Evolutionary conservation across 2,113 vertebrate species (phyloP).

Genomic region (Scytalopus superciliaris): DNA sequence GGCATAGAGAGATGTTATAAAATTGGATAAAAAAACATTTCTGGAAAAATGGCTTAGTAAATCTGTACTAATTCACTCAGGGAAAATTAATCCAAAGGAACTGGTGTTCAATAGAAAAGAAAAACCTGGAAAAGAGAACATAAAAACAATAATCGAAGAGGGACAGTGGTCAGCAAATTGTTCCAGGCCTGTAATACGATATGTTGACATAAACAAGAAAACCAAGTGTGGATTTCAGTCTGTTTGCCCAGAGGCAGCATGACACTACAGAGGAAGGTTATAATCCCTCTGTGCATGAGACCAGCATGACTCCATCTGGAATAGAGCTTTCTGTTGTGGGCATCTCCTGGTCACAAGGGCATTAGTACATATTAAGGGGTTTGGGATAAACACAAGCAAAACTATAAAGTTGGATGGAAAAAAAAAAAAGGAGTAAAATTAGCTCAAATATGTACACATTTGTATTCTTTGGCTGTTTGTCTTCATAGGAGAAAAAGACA

Average conservation of each 20-base stretch:
- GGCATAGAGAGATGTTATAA: not conserved
- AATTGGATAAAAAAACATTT: not conserved
- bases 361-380: constrained; percentile 6
- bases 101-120: not conserved
- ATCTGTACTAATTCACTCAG: constrained; percentile 22
- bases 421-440: not conserved
- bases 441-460: not conserved
- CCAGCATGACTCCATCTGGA: constrained; percentile 52
- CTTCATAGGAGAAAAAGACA: not conserved
- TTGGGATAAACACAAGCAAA: constrained; percentile 3
- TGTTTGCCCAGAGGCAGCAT: constrained; percentile 49
- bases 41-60: constrained; percentile 13
- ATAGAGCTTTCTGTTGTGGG: constrained; percentile 45
- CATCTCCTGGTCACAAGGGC: constrained; percentile 36
- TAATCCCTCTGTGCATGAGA: constrained; percentile 46
- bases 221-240: constrained; percentile 34
- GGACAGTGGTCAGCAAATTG: constrained; percentile 30
- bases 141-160: not conserved
- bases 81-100: constrained; percentile 13
- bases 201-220: constrained; percentile 55
- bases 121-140: constrained; percentile 14
- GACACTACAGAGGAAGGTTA: constrained; percentile 32
- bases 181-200: not conserved
- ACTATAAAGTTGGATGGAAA: not conserved
- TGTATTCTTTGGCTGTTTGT: not conserved